Conservation (phyloP, 2,888 invertebrate genomes). For the Leucophenga montana region DNA sequence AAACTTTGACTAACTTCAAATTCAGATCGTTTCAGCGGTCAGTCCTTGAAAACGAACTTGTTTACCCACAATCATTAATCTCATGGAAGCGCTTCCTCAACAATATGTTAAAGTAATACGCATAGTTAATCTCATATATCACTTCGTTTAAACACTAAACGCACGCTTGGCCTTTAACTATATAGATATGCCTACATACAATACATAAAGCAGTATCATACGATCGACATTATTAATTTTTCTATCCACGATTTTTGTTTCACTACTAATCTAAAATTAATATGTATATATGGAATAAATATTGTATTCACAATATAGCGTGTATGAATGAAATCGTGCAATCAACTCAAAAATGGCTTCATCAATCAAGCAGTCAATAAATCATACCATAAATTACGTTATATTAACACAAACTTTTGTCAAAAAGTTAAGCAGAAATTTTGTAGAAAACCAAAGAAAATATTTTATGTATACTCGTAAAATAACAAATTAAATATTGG, state of each 20-base stretch:
- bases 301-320: background rate
- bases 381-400: conserved; percentile 56
- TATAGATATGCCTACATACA: background rate
- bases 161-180: conserved; percentile 3
- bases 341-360: conserved; percentile 55
- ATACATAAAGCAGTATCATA: too few relatives aligned
- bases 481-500: too few relatives aligned
- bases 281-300: background rate
- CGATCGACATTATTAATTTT: too few relatives aligned
- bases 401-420: conserved; percentile 31
- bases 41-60: conserved; percentile 19
- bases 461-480: too few relatives aligned
- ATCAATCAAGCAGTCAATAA: conserved; percentile 62
- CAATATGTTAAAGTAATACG: background rate
- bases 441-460: too few relatives aligned
- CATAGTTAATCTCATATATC: background rate
- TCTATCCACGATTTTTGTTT: too few relatives aligned
- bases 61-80: conserved; percentile 8
- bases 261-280: too few relatives aligned
- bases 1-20: background rate
- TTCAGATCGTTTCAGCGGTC: background rate
- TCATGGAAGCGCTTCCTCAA: background rate
- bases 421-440: too few relatives aligned
- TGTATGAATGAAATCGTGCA: conserved; percentile 50
- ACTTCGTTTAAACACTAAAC: conserved; percentile 3